Conservation (phyloP, 1,140 invertebrate species). For the Sminthurides bifidus region DNA sequence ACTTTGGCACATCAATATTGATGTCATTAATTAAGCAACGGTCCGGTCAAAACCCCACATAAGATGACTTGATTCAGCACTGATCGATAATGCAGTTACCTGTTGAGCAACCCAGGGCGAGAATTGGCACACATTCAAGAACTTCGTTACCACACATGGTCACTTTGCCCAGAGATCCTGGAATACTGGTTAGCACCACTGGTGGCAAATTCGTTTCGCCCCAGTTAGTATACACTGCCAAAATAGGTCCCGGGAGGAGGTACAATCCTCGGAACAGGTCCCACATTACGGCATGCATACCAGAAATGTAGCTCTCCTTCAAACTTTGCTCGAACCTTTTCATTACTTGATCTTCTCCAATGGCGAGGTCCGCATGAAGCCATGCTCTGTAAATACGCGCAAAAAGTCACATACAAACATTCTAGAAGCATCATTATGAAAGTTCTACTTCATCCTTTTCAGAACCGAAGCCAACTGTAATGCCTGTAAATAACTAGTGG, state of each 20-base stretch:
- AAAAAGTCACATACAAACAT: slow-evolving; percentile 1
- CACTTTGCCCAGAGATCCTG: slow-evolving; percentile 22
- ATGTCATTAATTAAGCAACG: too few relatives aligned
- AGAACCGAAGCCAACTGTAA: not conserved
- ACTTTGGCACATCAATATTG: not conserved
- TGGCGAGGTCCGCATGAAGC: slow-evolving; percentile 24
- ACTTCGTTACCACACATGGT: slow-evolving; percentile 16
- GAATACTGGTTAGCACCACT: slow-evolving; percentile 27
- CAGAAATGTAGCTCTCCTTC: slow-evolving; percentile 22
- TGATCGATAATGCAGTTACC: too few relatives aligned
- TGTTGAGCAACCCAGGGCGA: slow-evolving; percentile 27
- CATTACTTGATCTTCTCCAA: slow-evolving; percentile 17
- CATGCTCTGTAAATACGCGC: slow-evolving; percentile 19
- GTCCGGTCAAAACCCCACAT: too few relatives aligned
- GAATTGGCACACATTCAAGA: slow-evolving; percentile 19
- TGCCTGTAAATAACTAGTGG: not conserved
- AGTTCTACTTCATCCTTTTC: not conserved
- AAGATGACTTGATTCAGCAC: slow-evolving; percentile 1
- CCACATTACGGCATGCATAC: slow-evolving; percentile 31
- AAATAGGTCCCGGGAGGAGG: slow-evolving; percentile 19
- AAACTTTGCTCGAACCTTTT: slow-evolving; percentile 26
- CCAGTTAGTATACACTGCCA: slow-evolving; percentile 25
- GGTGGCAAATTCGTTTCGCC: slow-evolving; percentile 29
- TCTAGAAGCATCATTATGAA: not conserved
- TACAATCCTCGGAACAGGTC: slow-evolving; percentile 27